phyloP scores from a whole-genome alignment of 2,113 vertebrate species.

The Limnothrissa miodon region DNA sequence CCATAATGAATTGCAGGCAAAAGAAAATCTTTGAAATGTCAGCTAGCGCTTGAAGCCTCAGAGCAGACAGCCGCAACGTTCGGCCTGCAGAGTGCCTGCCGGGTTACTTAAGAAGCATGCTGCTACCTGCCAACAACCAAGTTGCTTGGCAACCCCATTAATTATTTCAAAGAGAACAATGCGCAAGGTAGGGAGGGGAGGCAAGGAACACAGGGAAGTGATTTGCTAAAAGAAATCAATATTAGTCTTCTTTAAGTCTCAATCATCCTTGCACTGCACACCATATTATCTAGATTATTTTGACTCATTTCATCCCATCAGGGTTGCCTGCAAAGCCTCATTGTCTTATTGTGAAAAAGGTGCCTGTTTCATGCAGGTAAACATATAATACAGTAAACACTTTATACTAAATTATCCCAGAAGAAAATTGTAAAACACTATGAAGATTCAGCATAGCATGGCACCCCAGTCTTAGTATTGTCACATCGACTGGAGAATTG shows the following conservation, averaged over 20 bases:
- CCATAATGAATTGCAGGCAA: constrained; percentile 53
- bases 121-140: constrained; percentile 52
- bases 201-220: constrained; percentile 22
- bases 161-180: constrained; percentile 61
- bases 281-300: neutral
- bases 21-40: constrained; percentile 51
- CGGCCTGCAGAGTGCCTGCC: constrained; percentile 38
- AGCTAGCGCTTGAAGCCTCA: constrained; percentile 50
- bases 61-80: constrained; percentile 40
- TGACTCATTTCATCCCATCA: neutral
- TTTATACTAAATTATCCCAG: no score
- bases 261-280: no score
- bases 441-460: no score
- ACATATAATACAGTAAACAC: no score
- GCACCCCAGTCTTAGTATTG: no score
- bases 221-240: neutral
- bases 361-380: no score
- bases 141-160: constrained; percentile 70
- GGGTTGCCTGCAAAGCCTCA: no score
- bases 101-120: constrained; percentile 52
- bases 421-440: no score
- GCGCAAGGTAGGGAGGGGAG: constrained; percentile 16
- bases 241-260: neutral
- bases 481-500: no score
- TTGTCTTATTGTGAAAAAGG: no score